Base-by-base conservation (phyloP, 1,140 invertebrate species). In the Andrena cerasifolii region DNA sequence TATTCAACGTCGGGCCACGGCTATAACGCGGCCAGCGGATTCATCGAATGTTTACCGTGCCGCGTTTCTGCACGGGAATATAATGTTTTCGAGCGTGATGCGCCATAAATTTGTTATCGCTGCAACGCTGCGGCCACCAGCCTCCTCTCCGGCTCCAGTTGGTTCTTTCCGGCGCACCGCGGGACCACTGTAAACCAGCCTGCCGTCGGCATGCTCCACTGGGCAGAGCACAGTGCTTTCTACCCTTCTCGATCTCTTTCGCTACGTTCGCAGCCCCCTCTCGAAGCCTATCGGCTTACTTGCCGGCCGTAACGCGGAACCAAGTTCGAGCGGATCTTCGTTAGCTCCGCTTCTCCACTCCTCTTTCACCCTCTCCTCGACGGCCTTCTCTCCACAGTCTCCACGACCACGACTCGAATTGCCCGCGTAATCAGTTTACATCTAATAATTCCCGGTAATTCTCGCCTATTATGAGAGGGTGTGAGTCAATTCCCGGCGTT, bases 401-500 rank as follows among this genome's bases (percentile, higher is more conserved):
- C 21, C 58, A 3, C 36, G 10, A 10, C 21, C 70, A 16, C 16
- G 14, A 24, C 72, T 47, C 49, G 62, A 43, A 26, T 73, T 51
- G 24, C 45, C 47, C 21, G 59, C 0, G 28, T 56, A 58, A 76
- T 59, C 65, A 49, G 63, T 76, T 68, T 76, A 76, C 51, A 49
- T 49, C 53, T 58, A 40, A 67, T 76, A 76, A 76, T 59, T 68
- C 63, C 43, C 21, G 21, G 51, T 67, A 67, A 75, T 75, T 58
- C 16, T 24, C 18, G 40, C 18, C 63, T 45, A 40, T 59, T 76
- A 76, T 43, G 26, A 18, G 24, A 10, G 33, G 18, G 24, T 33
- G 43, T 51, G 53, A 77, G 21, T 51, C 45, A 53, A 77, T 63
- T 73, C 18, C 31, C 36, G n/a, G 18, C 28, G 36, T 45, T 36